Base-by-base conservation (phyloP, 2,113 vertebrate genomes). In the Stomatorhinus ivindoensis region DNA sequence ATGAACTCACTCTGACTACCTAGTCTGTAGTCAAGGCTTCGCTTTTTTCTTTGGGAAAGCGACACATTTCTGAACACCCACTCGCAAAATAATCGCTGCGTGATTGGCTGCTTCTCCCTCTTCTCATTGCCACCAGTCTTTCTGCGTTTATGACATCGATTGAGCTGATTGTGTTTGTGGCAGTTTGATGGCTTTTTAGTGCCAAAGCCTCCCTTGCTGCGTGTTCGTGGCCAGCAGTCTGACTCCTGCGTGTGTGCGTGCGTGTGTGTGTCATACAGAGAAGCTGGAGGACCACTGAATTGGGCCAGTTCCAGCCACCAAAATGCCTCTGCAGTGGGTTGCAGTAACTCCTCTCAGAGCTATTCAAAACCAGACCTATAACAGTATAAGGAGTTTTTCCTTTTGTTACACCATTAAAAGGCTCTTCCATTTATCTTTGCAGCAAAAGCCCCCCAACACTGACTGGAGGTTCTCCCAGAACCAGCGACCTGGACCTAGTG, bases 391-490 rank as follows among this genome's bases (percentile, higher is more conserved):
- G 24, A 51, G 21, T 44, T 44, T 55, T 53, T 46, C 35, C 27
- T 35, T 86, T 39, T 55, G 24, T 42, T 31, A 27, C 39, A 21
- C 8, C 11, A 19, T 27, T 44, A 84, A 84, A 61, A n/a, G 1
- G 31, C 19, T 92, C 24, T 89, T 90, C 92, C 86, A 94, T 61
- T 90, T 95, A 65, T 95, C 82, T 92, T 95, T 94, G 91, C 97
- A 99, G 98, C 98, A 99, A 97, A 98, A 97, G 92, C 98, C 98
- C 4, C 97, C 98, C 90, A 98, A 98, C 93, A 96, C 97, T 88
- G 98, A 99, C 92, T 99, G 98, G 98, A 98, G 97, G 91, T 99
- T 99, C 93, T 98, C 97, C 90, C 98, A 99, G 96, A 97, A 97
- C 94, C 98, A 97, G 95, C 97, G 98, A 96, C 98, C 98, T 0